Conservation (phyloP, 2,113 vertebrate species). For the Bothrops jararaca region DNA sequence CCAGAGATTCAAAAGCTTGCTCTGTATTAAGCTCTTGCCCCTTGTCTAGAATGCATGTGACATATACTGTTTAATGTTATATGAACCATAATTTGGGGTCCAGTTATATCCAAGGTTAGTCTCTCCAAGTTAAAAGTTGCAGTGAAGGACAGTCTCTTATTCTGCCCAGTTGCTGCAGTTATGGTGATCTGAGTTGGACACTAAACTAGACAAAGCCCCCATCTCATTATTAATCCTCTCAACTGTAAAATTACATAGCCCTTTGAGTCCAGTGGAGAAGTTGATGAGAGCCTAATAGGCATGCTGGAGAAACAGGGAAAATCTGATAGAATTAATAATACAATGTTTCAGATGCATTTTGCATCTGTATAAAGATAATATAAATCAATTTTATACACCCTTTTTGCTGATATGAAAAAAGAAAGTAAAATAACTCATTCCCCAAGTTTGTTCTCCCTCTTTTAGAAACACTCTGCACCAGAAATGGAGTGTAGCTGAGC, state of each 20-base stretch:
- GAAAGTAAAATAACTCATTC: neutral
- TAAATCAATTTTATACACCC: neutral
- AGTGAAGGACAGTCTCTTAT: neutral
- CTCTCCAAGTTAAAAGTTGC: neutral
- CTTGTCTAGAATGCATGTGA: neutral
- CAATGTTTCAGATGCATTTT: neutral
- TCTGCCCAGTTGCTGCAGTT: neutral
- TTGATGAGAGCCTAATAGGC: neutral
- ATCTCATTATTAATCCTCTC: neutral
- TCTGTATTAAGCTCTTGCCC: neutral
- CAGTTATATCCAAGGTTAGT: neutral
- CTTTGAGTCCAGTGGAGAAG: neutral
- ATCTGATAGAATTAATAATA: neutral
- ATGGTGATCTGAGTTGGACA: neutral
- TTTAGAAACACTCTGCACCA: neutral
- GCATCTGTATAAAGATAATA: neutral
- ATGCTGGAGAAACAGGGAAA: neutral
- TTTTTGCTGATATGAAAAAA: neutral
- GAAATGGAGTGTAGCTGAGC: neutral
- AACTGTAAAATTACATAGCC: neutral
- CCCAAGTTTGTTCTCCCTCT: neutral
- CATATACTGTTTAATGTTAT: neutral
- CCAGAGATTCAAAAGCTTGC: neutral
- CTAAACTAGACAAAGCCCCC: neutral
- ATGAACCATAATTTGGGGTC: neutral